Percentiles rank a stretch among this genome's conserved stretches.
Evolutionary conservation across 2,797 vertebrate species (phyloP).

Genomic region (Cygnus olor): DNA sequence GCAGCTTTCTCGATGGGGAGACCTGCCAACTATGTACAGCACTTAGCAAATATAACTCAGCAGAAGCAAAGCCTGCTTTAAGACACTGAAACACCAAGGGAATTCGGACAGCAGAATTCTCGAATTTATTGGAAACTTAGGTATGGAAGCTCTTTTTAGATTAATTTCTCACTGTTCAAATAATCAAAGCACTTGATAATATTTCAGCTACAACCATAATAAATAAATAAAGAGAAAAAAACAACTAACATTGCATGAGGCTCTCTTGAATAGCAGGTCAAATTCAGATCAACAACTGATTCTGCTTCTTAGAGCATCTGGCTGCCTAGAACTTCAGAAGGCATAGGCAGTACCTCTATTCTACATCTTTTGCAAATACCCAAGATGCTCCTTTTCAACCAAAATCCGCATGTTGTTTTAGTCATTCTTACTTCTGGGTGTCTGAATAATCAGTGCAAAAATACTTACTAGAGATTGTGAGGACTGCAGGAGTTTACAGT

Average conservation of each 20-base stretch:
- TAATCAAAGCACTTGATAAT: background rate
- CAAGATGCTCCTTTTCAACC: background rate
- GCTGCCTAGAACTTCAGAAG: background rate
- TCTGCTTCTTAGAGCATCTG: background rate
- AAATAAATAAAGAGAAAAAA: background rate
- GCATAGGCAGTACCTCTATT: background rate
- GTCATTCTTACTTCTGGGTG: background rate
- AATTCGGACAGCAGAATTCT: background rate
- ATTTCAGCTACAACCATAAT: background rate
- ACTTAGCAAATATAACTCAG: background rate
- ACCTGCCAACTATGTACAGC: background rate
- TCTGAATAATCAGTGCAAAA: background rate
- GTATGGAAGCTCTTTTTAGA: background rate
- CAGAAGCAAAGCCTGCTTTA: background rate
- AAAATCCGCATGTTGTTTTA: background rate
- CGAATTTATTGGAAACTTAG: background rate
- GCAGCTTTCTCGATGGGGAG: background rate
- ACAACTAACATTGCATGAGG: background rate
- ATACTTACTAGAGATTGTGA: slow-evolving; percentile 94
- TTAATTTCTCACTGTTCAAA: background rate
- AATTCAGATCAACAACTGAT: background rate
- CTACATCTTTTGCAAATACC: background rate
- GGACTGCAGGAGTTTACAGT: slow-evolving; percentile 96
- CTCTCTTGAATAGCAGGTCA: background rate
- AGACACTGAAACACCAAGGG: background rate